Percentiles rank a stretch among this genome's conserved stretches.
Evolutionary conservation across 1,140 invertebrate genomes (phyloP).

Genomic region (Delia radicum): DNA sequence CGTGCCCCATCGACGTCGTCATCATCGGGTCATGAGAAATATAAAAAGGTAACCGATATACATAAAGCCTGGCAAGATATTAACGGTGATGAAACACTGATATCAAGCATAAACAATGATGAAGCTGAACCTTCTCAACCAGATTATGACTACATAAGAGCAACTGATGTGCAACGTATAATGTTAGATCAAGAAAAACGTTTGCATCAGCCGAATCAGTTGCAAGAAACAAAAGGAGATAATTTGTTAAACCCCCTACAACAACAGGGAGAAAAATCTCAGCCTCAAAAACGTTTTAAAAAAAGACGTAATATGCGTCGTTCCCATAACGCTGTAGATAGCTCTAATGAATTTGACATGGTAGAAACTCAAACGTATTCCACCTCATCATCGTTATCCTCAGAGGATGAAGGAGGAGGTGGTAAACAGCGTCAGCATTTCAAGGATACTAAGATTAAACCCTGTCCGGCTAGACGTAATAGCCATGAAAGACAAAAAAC

Average conservation of each 20-base stretch:
- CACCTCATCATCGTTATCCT: slow-evolving; percentile 39
- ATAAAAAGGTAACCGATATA: slow-evolving; percentile 44
- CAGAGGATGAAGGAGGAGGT: slow-evolving; percentile 45
- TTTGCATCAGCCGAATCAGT: neutral
- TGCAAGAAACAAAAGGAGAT: too few species aligned
- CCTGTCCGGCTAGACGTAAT: neutral
- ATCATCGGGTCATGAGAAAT: too few species aligned
- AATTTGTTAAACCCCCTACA: too few species aligned
- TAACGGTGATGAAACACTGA: slow-evolving; percentile 34
- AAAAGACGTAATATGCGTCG: neutral
- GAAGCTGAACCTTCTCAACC: neutral
- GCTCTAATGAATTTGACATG: neutral
- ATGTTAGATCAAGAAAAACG: neutral
- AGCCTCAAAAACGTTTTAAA: neutral
- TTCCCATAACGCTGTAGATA: neutral
- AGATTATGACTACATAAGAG: neutral
- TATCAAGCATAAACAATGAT: neutral
- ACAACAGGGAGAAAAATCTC: neutral
- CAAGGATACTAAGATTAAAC: neutral
- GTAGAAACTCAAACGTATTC: slow-evolving; percentile 34
- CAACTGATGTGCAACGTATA: neutral
- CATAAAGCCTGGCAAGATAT: slow-evolving; percentile 55
- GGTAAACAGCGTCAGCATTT: neutral
- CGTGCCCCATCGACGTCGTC: neutral
- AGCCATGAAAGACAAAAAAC: neutral